phyloP scores from a whole-genome alignment of 2,113 vertebrate genomes.

The Hydrolagus affinis region DNA sequence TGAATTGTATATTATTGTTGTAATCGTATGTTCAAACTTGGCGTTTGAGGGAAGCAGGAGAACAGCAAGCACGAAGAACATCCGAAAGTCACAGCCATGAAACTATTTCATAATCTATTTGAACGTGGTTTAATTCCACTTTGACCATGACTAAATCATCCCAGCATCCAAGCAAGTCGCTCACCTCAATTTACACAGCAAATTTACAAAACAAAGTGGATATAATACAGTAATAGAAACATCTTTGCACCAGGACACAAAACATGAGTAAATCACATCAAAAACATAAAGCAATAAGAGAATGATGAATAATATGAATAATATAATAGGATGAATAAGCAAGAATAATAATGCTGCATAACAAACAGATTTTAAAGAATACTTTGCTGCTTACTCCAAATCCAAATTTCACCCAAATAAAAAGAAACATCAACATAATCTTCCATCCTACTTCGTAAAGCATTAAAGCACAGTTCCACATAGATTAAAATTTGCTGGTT shows the following conservation, averaged over 20 bases:
- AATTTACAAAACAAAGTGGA: background rate
- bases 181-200: background rate
- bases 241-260: background rate
- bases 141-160: background rate
- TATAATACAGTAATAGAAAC: background rate
- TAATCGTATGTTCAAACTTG: background rate
- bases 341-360: no score
- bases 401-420: background rate
- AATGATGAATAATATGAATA: no score
- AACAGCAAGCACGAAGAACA: background rate
- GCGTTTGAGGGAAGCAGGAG: no score
- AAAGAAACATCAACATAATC: background rate
- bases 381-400: background rate
- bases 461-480: no score
- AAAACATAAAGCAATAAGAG: background rate
- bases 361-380: background rate
- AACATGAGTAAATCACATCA: background rate
- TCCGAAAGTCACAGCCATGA: background rate
- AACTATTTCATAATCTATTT: background rate
- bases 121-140: background rate
- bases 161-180: background rate
- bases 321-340: no score
- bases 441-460: background rate
- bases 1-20: background rate
- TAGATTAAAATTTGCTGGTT: no score